Base-by-base conservation (phyloP, 2,888 invertebrate species). In the Polylopha cassiicola region DNA sequence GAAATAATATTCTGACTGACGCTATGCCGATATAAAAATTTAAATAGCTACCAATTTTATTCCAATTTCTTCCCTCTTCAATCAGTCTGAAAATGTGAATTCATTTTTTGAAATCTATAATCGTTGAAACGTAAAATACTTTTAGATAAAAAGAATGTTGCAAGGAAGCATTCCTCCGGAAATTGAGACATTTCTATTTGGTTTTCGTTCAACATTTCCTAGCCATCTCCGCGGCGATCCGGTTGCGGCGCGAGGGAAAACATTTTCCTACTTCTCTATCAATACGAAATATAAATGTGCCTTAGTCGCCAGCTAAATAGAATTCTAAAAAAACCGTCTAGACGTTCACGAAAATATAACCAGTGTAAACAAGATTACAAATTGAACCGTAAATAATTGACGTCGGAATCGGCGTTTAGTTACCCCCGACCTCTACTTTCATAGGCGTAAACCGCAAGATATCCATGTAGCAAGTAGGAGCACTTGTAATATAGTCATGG, bases 101-200 rank as follows among this genome's bases (percentile, higher is more conserved):
- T 18, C 41, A 7, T 21, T 30, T 39, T 33, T 21, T 29, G 23
- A 28, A 41, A 41, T 36, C 29, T 23, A 17, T 36, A 30, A 36
- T 30, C 11, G 16, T 16, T 26, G 18, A 10, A 31, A 38, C 37
- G 24, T 41, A 30, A 41, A 30, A 41, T 36, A 34, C 41, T 30
- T 30, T 36, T 30, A 16, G 20, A 41, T 36, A 20, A 36, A 67
- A 72, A 70, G 58, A 69, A 61, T 61, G 64, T 61, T 58, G 55
- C 61, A 61, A 64, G 69, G 69, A 63, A 73, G 61, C 65, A 60
- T 63, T 64, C 61, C 63, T 54, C 54, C 73, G 79, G 79, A 81
- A 82, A 79, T 81, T 74, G 76, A 79, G 76, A 78, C 73, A 71
- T 78, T 79, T 80, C 74, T 79, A 77, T 78, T 78, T 77, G 73